Evolutionary conservation across 2,888 invertebrate genomes (phyloP).

Genomic region (Maniola hyperantus): DNA sequence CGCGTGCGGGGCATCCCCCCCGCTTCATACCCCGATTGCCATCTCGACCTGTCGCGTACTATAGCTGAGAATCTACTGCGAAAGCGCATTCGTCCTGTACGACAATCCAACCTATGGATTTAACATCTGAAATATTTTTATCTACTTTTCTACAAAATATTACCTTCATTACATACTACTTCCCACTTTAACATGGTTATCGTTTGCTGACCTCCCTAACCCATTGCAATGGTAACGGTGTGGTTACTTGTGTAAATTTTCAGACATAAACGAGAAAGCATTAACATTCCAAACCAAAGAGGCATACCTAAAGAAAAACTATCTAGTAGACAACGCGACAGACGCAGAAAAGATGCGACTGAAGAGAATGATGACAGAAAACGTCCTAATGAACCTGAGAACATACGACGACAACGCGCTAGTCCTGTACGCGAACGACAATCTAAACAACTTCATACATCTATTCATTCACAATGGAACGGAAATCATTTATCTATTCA

Average conservation of each 20-base stretch:
- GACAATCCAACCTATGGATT: no score
- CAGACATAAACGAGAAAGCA: conserved; percentile 95
- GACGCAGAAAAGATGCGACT: conserved; percentile 84
- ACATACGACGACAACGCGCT: conserved; percentile 92
- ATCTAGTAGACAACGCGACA: conserved; percentile 85
- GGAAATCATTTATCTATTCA: conserved; percentile 92
- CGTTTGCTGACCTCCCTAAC: no score
- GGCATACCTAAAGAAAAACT: conserved; percentile 91
- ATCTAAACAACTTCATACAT: conserved; percentile 96
- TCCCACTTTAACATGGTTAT: no score
- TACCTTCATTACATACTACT: no score
- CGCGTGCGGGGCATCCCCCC: no score
- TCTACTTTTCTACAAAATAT: no score
- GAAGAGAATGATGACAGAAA: conserved; percentile 89
- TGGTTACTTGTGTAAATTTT: not conserved
- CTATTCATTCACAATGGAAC: conserved; percentile 91
- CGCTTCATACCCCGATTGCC: no score
- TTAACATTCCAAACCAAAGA: conserved; percentile 92
- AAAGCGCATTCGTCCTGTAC: no score
- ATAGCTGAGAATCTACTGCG: no score
- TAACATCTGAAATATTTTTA: no score
- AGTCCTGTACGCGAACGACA: conserved; percentile 95
- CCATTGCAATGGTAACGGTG: not conserved
- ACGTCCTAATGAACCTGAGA: conserved; percentile 93
- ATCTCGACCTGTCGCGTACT: no score